Evolutionary conservation across 1,140 invertebrate species (phyloP).

Genomic region (Caenorhabditis brenneri): DNA sequence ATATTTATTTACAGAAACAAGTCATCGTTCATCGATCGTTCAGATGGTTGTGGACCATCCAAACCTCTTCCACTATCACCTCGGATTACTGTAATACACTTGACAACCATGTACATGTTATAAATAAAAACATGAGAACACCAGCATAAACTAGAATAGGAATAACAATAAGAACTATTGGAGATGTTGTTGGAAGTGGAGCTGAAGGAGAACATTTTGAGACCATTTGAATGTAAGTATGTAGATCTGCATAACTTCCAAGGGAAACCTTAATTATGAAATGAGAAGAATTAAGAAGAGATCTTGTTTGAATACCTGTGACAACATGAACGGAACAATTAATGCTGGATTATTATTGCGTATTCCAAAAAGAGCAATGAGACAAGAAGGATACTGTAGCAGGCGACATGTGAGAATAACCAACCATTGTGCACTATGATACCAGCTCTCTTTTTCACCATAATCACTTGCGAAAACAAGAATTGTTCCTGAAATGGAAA

Average conservation of each 20-base stretch:
- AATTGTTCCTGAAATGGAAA: background rate
- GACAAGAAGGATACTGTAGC: constrained; percentile 25
- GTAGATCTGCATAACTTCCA: constrained; percentile 24
- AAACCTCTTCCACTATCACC: constrained; percentile 10
- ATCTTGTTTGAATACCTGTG: background rate
- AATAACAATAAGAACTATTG: constrained; percentile 20
- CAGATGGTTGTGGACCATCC: background rate
- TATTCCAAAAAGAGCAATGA: constrained; percentile 2
- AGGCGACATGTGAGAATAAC: constrained; percentile 19
- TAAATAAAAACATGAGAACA: constrained; percentile 21
- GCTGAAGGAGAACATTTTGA: constrained; percentile 10
- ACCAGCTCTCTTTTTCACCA: constrained; percentile 21
- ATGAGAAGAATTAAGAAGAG: background rate
- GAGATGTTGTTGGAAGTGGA: constrained; percentile 15
- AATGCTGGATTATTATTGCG: constrained; percentile 13
- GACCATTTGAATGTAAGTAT: constrained; percentile 28
- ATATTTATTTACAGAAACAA: background rate
- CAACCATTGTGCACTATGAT: constrained; percentile 23
- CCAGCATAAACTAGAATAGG: constrained; percentile 32
- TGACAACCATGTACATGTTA: constrained; percentile 32
- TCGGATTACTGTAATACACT: constrained; percentile 37
- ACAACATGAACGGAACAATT: constrained; percentile 23
- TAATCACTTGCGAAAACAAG: constrained; percentile 6
- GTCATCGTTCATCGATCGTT: constrained; percentile 20
- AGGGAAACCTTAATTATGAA: background rate